Base-by-base conservation (phyloP, 2,888 invertebrate genomes). In the Drosophila merina region DNA sequence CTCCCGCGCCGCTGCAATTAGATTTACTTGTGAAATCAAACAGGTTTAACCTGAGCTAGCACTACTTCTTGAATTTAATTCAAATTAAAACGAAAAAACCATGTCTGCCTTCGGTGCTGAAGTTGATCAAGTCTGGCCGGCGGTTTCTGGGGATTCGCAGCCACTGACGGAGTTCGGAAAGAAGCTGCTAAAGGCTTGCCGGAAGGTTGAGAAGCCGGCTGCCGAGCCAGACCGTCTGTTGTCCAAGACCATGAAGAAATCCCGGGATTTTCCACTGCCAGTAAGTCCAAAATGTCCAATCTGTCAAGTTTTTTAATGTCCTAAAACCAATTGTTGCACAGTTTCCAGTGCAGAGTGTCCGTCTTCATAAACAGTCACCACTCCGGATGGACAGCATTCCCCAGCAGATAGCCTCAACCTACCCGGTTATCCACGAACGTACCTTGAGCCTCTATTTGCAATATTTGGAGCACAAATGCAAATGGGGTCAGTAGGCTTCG, bases 341-440 rank as follows among this genome's bases (percentile, higher is more conserved):
- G 91, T 91, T 91, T 59, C 91, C 91, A n/a, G 89, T 90, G 3
- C 77, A 90, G 12, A 88, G 82, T 4, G 91, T 91, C 25, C 88
- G 90, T 1, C 82, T 90, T 0, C 38, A 75, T 3, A 82, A 79
- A 4, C 91, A 91, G 51, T 88, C 88, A 0, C 69, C 72, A 44
- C 89, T 0, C 68, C 72, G 56, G 69, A 71, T 9, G 86, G 89
- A 1, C 74, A 84, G 57, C 12, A 91, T 92, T 50, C 74, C 83
- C 31, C 50, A 88, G 49, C 90, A 92, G 76, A 88, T 90, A 7
- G 91, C 92, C 0, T 95, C 95, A 0, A 94, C 93, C 0, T 95
- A 95, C 88, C 95, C 95, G 0, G 72, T 95, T 2, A 92, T 95
- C 70, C 95, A 95, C 76, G 95, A 95, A 85, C 92, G 94, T 52